These are phyloP conservation scores for Nothocercus julius DNA, from an alignment of 2,113 vertebrate species.

Conservation along the genomic window DNA sequence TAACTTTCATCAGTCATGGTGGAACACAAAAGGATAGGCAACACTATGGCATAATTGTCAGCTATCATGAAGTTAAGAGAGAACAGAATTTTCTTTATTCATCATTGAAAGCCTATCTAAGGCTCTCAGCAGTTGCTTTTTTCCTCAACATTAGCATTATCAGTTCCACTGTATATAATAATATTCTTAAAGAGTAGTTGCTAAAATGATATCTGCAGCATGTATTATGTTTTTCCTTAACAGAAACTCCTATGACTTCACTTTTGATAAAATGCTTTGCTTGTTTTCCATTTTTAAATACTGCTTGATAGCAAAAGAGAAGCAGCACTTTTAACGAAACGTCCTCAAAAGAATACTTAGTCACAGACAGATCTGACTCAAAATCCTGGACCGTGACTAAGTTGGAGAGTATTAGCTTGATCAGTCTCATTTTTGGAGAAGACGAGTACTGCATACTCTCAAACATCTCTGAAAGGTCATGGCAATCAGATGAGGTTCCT, in stretches of 20 bases:
- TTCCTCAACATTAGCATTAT: background rate
- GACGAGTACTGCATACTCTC: background rate
- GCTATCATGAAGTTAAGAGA: background rate
- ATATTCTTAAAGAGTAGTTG: background rate
- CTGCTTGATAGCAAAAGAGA: background rate
- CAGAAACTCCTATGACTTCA: background rate
- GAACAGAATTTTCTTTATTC: background rate
- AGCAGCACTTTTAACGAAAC: background rate
- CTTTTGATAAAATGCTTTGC: background rate
- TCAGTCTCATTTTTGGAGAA: background rate
- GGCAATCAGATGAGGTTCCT: background rate
- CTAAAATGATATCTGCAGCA: background rate
- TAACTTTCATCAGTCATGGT: background rate
- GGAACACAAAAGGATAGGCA: background rate
- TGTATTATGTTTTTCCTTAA: background rate
- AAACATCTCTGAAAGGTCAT: constrained; percentile 1
- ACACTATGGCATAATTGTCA: background rate
- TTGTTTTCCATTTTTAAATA: background rate
- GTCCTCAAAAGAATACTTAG: background rate
- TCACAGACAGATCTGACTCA: background rate
- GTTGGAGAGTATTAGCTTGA: background rate
- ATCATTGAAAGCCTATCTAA: background rate
- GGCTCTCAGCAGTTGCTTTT: background rate
- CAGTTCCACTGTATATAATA: background rate
- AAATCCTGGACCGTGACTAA: background rate